A percentile compares a stretch with the other conserved stretches of the same genome.
Conservation (phyloP, 1,140 invertebrate genomes). For the Euura lappo region DNA sequence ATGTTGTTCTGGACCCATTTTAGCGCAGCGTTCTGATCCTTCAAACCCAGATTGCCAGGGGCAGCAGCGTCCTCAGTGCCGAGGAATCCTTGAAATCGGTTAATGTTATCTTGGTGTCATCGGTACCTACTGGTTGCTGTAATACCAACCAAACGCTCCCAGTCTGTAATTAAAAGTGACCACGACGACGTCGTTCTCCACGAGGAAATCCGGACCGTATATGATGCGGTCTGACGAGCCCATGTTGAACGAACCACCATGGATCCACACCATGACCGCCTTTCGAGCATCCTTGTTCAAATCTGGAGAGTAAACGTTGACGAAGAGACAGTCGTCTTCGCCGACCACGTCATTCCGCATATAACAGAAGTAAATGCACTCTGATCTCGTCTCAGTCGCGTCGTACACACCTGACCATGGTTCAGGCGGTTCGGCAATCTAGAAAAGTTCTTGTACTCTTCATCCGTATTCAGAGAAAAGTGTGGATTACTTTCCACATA, state of each 20-base stretch:
- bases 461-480: too few species aligned
- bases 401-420: slow-evolving; percentile 50
- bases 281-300: slow-evolving; percentile 43
- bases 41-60: slow-evolving; percentile 66
- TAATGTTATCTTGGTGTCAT: too few species aligned
- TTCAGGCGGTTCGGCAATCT: slow-evolving; percentile 50
- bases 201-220: slow-evolving; percentile 67
- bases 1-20: slow-evolving; percentile 67
- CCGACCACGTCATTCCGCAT: slow-evolving; percentile 50
- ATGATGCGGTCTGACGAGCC: slow-evolving; percentile 62
- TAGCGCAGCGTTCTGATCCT: slow-evolving; percentile 65
- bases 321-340: slow-evolving; percentile 74
- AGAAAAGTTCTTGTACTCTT: too few species aligned
- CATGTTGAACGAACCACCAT: slow-evolving; percentile 65
- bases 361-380: slow-evolving; percentile 44
- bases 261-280: slow-evolving; percentile 72
- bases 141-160: slow-evolving; percentile 64
- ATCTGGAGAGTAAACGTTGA: slow-evolving; percentile 73
- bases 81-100: slow-evolving; percentile 46
- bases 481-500: slow-evolving; percentile 36
- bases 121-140: not conserved
- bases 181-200: slow-evolving; percentile 70
- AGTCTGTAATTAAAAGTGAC: slow-evolving; percentile 75
- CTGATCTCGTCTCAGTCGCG: slow-evolving; percentile 61
- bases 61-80: slow-evolving; percentile 62